These are phyloP conservation scores for Dendrocincla tyrannina DNA, from an alignment of 2,797 vertebrate species.

Conservation along the genomic window DNA sequence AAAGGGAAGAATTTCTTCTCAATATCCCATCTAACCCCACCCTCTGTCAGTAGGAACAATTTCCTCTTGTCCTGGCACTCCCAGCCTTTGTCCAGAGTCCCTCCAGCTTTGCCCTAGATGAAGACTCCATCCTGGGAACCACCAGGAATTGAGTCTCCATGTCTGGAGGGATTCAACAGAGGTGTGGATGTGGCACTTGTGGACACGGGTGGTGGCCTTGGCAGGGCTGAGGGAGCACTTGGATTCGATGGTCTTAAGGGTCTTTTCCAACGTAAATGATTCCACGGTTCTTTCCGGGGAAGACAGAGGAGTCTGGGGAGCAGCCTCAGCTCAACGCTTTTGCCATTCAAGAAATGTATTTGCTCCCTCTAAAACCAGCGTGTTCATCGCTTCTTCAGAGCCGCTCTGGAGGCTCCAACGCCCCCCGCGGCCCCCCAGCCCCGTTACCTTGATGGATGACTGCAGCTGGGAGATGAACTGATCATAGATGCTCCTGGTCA, in stretches of 20 bases:
- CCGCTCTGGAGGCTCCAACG: background rate
- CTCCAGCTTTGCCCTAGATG: background rate
- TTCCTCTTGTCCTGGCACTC: background rate
- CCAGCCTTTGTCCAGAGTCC: background rate
- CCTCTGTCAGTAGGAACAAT: background rate
- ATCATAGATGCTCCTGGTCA: constrained; percentile 84
- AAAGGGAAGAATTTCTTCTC: background rate
- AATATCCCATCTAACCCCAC: background rate
- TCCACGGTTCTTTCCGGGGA: background rate
- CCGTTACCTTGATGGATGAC: constrained; percentile 79
- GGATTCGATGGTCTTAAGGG: background rate
- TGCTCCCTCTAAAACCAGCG: background rate
- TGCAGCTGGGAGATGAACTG: constrained; percentile 85
- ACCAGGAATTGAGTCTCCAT: no score
- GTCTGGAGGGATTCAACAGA: background rate
- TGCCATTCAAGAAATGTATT: background rate
- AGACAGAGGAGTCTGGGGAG: background rate
- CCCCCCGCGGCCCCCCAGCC: no score
- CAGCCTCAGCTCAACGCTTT: background rate
- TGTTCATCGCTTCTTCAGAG: background rate
- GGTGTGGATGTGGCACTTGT: background rate
- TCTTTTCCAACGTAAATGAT: background rate
- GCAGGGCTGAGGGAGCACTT: background rate
- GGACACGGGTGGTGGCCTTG: background rate
- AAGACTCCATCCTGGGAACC: background rate